phyloP scores from a whole-genome alignment of 2,113 vertebrate genomes.

The Nothoprocta perdicaria region DNA sequence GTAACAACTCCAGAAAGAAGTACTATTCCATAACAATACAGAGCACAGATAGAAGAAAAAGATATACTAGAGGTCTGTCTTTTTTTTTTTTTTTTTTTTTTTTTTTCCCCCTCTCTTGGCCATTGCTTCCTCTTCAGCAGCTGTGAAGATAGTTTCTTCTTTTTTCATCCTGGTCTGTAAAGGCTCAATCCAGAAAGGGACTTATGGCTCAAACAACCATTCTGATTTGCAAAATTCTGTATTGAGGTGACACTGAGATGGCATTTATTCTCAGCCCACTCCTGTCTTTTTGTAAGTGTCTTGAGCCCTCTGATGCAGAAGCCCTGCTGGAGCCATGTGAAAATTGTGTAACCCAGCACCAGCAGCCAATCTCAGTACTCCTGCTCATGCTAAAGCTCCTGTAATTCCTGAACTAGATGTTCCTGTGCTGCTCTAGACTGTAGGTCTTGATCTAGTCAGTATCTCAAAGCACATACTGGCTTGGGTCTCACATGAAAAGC shows the following conservation, averaged over 20 bases:
- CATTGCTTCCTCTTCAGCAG: background rate
- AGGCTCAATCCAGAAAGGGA: background rate
- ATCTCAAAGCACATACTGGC: background rate
- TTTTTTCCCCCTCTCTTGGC: background rate
- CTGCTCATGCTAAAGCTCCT: background rate
- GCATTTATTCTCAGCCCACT: background rate
- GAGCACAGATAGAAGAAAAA: constrained; percentile 35
- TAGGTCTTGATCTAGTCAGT: background rate
- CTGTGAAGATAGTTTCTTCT: background rate
- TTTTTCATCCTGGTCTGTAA: background rate
- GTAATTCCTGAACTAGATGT: background rate
- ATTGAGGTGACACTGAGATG: background rate
- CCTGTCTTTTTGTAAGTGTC: background rate
- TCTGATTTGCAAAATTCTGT: background rate
- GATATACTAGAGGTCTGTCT: background rate
- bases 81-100: too few relatives aligned
- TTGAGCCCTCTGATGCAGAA: background rate
- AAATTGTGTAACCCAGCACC: accelerated
- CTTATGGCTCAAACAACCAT: background rate
- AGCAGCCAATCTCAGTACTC: background rate
- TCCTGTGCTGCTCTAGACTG: background rate
- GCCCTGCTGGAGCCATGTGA: background rate
- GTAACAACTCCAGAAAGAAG: constrained; percentile 38
- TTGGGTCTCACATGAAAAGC: background rate
- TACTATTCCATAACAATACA: constrained; percentile 47